These are phyloP conservation scores for Drusus annulatus DNA, from an alignment of 1,140 invertebrate genomes.

Conservation along the genomic window DNA sequence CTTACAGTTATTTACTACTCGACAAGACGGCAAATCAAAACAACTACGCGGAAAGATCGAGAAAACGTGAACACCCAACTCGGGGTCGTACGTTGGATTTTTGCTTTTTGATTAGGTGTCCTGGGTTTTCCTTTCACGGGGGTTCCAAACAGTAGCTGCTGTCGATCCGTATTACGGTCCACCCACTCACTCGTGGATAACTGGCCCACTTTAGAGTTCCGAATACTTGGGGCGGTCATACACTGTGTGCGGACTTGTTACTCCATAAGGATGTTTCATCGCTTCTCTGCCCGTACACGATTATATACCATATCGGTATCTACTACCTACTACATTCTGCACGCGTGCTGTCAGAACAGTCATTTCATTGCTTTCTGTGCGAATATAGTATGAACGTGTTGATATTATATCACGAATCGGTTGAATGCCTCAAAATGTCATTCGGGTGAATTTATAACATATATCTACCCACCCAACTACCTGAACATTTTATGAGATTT, in stretches of 20 bases:
- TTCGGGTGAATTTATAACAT: too few relatives aligned
- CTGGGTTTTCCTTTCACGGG: slow-evolving; percentile 4
- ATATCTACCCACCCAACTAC: too few relatives aligned
- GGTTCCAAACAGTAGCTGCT: neutral
- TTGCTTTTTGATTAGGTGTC: slow-evolving; percentile 11
- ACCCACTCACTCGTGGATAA: slow-evolving; percentile 23
- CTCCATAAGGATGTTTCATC: too few relatives aligned
- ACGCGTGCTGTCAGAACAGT: too few relatives aligned
- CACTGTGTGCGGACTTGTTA: neutral
- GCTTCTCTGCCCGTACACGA: neutral
- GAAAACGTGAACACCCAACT: neutral
- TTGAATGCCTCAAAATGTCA: too few relatives aligned
- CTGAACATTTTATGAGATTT: too few relatives aligned
- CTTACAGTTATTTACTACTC: slow-evolving; percentile 26
- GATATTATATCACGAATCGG: too few relatives aligned
- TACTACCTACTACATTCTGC: too few relatives aligned
- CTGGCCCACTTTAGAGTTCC: slow-evolving; percentile 36
- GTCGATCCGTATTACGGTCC: slow-evolving; percentile 9
- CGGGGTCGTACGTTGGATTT: too few relatives aligned
- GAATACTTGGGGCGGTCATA: slow-evolving; percentile 23
- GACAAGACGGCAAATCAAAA: too few relatives aligned
- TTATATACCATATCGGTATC: neutral
- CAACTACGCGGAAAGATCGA: neutral
- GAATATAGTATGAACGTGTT: too few relatives aligned
- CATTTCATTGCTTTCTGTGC: too few relatives aligned